Percentiles rank a stretch among this genome's conserved stretches.
phyloP scores from a whole-genome alignment of 2,888 invertebrate genomes.

The Chrysopilus asiliformis region DNA sequence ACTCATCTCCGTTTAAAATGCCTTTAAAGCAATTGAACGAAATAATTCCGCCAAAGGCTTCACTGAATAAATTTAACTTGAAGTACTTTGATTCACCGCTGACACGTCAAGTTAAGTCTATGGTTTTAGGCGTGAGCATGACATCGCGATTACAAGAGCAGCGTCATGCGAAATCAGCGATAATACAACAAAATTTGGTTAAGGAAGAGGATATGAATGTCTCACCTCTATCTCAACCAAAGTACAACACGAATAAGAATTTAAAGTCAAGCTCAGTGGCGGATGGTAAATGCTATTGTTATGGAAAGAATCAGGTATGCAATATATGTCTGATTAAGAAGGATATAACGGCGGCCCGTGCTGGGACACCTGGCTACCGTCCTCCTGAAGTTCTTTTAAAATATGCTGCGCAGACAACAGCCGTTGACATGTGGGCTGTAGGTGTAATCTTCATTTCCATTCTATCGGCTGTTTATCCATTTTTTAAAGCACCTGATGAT shows the following conservation, averaged over 20 bases:
- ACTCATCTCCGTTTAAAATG: constrained; percentile 24
- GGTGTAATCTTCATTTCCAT: constrained; percentile 72
- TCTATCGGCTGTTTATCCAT: constrained; percentile 67
- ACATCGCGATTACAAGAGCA: constrained; percentile 10
- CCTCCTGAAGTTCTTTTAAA: constrained; percentile 78
- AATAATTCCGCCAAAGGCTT: constrained; percentile 11
- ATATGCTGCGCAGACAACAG: constrained; percentile 64
- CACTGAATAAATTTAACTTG: neutral
- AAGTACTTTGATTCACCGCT: constrained; percentile 13
- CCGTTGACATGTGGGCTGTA: constrained; percentile 81
- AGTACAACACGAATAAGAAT: constrained; percentile 24
- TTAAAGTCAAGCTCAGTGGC: constrained; percentile 9
- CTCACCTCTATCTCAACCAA: constrained; percentile 10
- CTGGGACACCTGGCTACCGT: constrained; percentile 81
- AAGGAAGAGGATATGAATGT: neutral
- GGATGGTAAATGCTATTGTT: constrained; percentile 47
- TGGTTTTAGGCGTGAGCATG: constrained; percentile 16
- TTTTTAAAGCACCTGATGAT: constrained; percentile 72
- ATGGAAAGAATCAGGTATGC: constrained; percentile 54
- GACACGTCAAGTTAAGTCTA: constrained; percentile 18
- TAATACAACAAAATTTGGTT: constrained; percentile 5
- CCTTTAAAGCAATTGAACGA: constrained; percentile 28
- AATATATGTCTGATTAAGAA: constrained; percentile 49
- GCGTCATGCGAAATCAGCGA: constrained; percentile 4
- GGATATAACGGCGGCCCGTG: constrained; percentile 59